Evolutionary conservation across 2,888 invertebrate species (phyloP).

Genomic region (Tachina grossa): DNA sequence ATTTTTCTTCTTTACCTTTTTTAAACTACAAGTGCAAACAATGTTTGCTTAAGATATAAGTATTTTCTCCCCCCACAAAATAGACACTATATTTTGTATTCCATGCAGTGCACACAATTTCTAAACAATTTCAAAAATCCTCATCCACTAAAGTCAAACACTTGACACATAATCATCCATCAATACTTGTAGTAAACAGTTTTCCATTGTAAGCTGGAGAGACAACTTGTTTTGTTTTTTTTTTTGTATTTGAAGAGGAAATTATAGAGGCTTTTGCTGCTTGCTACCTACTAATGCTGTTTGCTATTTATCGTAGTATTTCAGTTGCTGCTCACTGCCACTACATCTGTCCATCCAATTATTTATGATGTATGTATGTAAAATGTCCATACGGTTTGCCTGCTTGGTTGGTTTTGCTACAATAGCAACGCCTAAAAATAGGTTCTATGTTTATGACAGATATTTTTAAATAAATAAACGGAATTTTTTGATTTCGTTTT

Average conservation of each 20-base stretch:
- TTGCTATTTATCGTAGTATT: not conserved
- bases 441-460: not conserved
- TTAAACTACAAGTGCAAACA: not conserved
- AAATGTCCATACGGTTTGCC: not conserved
- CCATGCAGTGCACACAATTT: not conserved
- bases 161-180: constrained; percentile 8
- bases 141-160: not conserved
- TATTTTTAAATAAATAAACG: not conserved
- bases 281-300: not conserved
- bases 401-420: not conserved
- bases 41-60: not conserved
- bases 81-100: not conserved
- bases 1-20: not conserved
- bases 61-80: not conserved
- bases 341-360: not conserved
- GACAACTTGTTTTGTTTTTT: not conserved
- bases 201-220: not conserved
- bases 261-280: not conserved
- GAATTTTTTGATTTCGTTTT: not conserved
- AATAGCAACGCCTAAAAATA: not conserved
- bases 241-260: constrained; percentile 4
- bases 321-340: not conserved
- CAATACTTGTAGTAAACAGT: not conserved
- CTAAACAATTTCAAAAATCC: not conserved
- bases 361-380: not conserved